Percentiles rank a stretch among this genome's conserved stretches.
Conservation (phyloP, 2,888 invertebrate genomes). For the Diabrotica balteata region DNA sequence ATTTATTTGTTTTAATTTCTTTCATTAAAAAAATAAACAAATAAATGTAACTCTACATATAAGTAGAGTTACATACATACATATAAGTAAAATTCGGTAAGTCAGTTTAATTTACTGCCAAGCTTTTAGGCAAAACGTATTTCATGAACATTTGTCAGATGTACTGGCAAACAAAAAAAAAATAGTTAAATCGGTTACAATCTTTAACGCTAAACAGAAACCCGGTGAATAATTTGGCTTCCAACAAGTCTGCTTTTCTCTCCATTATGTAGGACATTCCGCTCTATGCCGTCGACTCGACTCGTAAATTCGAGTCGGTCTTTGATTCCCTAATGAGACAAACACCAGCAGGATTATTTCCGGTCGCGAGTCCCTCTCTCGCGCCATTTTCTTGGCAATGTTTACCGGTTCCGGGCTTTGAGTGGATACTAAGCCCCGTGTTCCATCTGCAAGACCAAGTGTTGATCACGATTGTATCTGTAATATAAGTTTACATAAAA, state of each 20-base stretch:
- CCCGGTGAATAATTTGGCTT: constrained; percentile 12
- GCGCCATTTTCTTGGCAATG: constrained; percentile 48
- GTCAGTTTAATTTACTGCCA: too few species aligned
- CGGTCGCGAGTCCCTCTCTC: constrained; percentile 46
- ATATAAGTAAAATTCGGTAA: too few species aligned
- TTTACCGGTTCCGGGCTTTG: constrained; percentile 44
- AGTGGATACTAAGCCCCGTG: constrained; percentile 33
- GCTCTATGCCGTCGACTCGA: constrained; percentile 46
- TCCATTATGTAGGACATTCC: constrained; percentile 40
- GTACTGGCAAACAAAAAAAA: too few species aligned
- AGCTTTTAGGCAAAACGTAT: too few species aligned
- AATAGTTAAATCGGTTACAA: too few species aligned
- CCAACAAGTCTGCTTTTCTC: constrained; percentile 18
- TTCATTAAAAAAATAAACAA: too few species aligned
- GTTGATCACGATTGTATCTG: constrained; percentile 39
- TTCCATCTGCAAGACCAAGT: constrained; percentile 28
- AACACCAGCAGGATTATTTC: constrained; percentile 53
- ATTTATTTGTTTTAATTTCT: too few species aligned
- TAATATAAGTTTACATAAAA: neutral
- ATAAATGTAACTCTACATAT: too few species aligned
- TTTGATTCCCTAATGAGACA: constrained; percentile 58
- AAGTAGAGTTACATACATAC: too few species aligned
- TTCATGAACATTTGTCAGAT: too few species aligned
- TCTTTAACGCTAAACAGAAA: constrained; percentile 9
- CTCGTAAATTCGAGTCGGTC: constrained; percentile 51